Base-by-base conservation (phyloP, 92 coral and sea anemone genomes). In the Paramuricea clavata region DNA sequence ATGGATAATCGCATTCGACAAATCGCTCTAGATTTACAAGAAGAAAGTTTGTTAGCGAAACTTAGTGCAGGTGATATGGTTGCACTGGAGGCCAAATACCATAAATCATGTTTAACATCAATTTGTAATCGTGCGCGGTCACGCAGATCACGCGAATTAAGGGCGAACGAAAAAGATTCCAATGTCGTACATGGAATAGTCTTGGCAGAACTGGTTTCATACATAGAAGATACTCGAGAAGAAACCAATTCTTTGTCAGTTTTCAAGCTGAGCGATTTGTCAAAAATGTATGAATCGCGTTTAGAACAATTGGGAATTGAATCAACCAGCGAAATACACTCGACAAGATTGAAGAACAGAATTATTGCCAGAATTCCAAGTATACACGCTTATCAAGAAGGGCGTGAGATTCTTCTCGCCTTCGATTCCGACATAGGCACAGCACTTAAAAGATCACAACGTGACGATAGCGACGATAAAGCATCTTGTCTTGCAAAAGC, bases 31-130 rank as follows among this genome's bases (percentile, higher is more conserved):
- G 39, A 69, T 27, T 67, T 90, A 49, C 77, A 90, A 42, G 90
- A 86, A 27, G 67, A 86, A 62, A 80, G 82, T 49, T 49, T 90
- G 52, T 74, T 81, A 44, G 87, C 93, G 22, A 90, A 42, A 64
- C 82, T 87, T 3, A 76, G 88, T 32, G 72, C 87, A n/a, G 91
- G 93, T 30, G 91, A 90, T 72, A 70, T 90, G 47, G 85, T 90
- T 35, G 91, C 93, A 47, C 83, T 30, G 70, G 93, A 87, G 9
- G 93, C 91, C 49, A 49, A n/a, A 6, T 90, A 90, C 81, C 93
- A 90, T 76, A 56, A 49, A 17, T 31, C 64, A 12, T 90, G 70
- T 41, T 60, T 61, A 56, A 23, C 85, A 80, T 54, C 56, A 64
- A 47, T 75, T 39, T 75, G 39, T 27, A 70, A 35, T 70, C 49